A percentile compares a stretch with the other conserved stretches of the same genome.
phyloP scores from a whole-genome alignment of 2,113 vertebrate species.

The Tricholaema leucomelas region DNA sequence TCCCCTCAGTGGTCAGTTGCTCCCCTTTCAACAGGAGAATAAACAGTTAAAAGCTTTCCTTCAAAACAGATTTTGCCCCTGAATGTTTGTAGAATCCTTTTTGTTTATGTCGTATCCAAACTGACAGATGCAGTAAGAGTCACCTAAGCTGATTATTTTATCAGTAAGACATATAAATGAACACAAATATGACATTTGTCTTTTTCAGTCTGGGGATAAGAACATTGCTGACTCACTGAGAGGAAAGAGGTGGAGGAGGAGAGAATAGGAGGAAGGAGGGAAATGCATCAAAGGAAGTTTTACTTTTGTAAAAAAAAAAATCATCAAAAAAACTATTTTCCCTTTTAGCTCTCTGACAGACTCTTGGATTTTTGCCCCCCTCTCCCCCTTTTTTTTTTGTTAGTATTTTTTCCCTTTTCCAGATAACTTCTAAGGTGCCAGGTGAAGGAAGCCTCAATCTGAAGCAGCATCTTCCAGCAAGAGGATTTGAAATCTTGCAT shows the following conservation, averaged over 20 bases:
- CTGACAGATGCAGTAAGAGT: not conserved
- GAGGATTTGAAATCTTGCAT: not conserved
- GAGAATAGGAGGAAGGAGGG: constrained; percentile 13
- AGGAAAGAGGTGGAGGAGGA: not conserved
- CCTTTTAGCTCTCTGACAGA: not conserved
- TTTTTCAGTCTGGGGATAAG: not conserved
- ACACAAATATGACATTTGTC: not conserved
- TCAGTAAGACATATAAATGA: not conserved
- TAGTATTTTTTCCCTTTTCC: not conserved
- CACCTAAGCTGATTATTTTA: not conserved
- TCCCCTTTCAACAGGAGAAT: not conserved
- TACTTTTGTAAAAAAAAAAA: not conserved
- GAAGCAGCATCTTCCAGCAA: not conserved
- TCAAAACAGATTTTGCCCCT: not conserved
- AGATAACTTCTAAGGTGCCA: not conserved
- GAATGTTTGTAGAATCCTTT: not conserved
- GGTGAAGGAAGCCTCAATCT: not conserved
- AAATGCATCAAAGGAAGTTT: constrained; percentile 13
- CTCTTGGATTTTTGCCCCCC: not conserved
- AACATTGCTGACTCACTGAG: not conserved
- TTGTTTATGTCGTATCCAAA: not conserved
- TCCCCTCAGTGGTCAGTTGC: not conserved
- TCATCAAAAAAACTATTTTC: not conserved
- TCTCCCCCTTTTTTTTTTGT: not conserved
- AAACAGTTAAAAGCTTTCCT: not conserved